Base-by-base conservation (phyloP, 2,113 vertebrate genomes). In the Chaetorhynchus papuensis region DNA sequence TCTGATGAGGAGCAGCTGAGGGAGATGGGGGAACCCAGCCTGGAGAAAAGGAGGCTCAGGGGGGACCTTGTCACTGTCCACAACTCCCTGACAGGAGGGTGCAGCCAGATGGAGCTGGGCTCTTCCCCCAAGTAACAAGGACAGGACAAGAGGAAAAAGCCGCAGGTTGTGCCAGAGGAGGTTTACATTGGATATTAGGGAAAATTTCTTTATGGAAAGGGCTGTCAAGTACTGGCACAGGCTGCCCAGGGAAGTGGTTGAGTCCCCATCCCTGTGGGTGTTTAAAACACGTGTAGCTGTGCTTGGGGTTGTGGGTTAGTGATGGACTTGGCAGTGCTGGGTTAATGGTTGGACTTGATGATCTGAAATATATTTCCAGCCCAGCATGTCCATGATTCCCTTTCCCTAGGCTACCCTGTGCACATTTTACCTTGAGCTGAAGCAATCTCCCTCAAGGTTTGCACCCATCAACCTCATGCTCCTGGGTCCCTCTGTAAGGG, bases 1-100 rank as follows among this genome's bases (percentile, higher is more conserved):
- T 41, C 14, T 42, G 10, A 14, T 8, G 35, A 49, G 28, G 7
- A 53, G 37, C 6, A n/a, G 24, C 39, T 75, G 45, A 60, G 24
- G 17, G 70, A 61, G n/a, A 9, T 53, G 61, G 15, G 5, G 10
- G 53, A 61, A 54, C 12, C 83, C 39, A 76, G 14, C 7, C n/a
- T 35, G 54, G 17, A 76, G 63, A 5, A 83, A 41, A 76, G n/a
- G 28, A 27, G 30, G 17, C 3, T 63, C 41, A 31, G 54, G 45
- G n/a, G 11, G 5, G 3, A 11, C 1, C 6, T 2, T 49, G 0
- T 70, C 2, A 2, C 30, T 56, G 35, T 63, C 2, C 33, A 35
- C 49, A 70, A 0, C 4, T 56, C 31, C 83, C 70, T 69, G 47
- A 2, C 17, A 61, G 54, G 79, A 76, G 20, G 39, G 11, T 2